A percentile compares a stretch with the other conserved stretches of the same genome.
phyloP scores from a whole-genome alignment of 2,113 vertebrate genomes.

The Heloderma charlesbogerti region DNA sequence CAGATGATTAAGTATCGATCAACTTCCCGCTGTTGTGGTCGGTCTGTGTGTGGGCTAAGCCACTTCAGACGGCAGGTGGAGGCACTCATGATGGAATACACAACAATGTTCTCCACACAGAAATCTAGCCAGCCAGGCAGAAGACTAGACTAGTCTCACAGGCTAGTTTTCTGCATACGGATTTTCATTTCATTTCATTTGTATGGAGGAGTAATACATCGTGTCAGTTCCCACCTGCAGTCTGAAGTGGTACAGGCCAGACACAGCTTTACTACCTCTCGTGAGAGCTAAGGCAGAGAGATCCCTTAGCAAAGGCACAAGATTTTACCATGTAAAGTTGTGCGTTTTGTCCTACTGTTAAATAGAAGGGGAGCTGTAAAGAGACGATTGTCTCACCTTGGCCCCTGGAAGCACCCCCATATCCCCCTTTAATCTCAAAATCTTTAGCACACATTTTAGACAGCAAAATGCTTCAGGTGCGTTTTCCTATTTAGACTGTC shows the following conservation, averaged over 20 bases:
- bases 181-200: neutral
- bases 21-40: neutral
- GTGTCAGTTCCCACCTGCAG: neutral
- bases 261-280: neutral
- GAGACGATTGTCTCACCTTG: neutral
- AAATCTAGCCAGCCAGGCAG: neutral
- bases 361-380: neutral
- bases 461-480: too few relatives aligned
- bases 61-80: too few relatives aligned
- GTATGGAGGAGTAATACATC: neutral
- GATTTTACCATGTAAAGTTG: neutral
- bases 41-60: neutral
- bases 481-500: neutral
- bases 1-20: too few relatives aligned
- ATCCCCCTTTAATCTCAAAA: neutral
- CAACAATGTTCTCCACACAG: neutral
- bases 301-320: neutral
- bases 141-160: neutral
- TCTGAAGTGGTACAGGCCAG: neutral
- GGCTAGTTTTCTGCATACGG: neutral
- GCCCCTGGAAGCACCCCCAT: neutral
- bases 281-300: neutral
- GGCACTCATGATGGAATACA: neutral
- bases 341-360: neutral
- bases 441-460: neutral